These are phyloP conservation scores for Sanderia malayensis DNA, from an alignment of 30 jellyfish, hydroid and myxozoan species.

Conservation along the genomic window DNA sequence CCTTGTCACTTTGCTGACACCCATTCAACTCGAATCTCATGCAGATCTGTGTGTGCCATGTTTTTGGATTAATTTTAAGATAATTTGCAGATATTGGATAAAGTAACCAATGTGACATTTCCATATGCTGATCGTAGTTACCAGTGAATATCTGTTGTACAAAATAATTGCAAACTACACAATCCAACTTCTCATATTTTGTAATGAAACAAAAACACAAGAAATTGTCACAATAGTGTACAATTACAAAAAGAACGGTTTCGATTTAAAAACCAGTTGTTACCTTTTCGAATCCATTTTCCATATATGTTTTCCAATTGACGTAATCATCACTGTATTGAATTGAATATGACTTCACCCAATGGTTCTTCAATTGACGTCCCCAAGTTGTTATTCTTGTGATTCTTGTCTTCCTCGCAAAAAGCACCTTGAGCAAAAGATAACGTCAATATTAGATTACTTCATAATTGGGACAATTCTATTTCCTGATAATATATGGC, in stretches of 20 bases:
- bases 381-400: conserved; percentile 56
- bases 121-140: conserved; percentile 31
- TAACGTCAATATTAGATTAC: no score
- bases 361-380: conserved; percentile 58
- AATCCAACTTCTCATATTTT: no score
- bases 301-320: conserved; percentile 67
- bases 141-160: conserved; percentile 51
- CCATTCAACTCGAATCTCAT: conserved; percentile 69
- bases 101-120: conserved; percentile 57
- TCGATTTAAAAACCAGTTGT: no score
- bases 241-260: no score
- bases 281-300: conserved; percentile 66
- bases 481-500: no score
- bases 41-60: conserved; percentile 63
- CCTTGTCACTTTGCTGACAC: conserved; percentile 39
- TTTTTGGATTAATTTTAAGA: conserved; percentile 47
- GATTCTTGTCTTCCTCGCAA: conserved; percentile 34
- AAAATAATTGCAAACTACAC: no score
- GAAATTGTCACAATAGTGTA: no score
- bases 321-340: conserved; percentile 52
- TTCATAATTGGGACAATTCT: not conserved
- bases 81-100: conserved; percentile 66
- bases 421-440: conserved; percentile 42
- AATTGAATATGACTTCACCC: conserved; percentile 54
- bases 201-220: no score